Percentiles rank a stretch among this genome's conserved stretches.
Evolutionary conservation across 2,113 vertebrate species (phyloP).

Genomic region (Shinisaurus crocodilurus): DNA sequence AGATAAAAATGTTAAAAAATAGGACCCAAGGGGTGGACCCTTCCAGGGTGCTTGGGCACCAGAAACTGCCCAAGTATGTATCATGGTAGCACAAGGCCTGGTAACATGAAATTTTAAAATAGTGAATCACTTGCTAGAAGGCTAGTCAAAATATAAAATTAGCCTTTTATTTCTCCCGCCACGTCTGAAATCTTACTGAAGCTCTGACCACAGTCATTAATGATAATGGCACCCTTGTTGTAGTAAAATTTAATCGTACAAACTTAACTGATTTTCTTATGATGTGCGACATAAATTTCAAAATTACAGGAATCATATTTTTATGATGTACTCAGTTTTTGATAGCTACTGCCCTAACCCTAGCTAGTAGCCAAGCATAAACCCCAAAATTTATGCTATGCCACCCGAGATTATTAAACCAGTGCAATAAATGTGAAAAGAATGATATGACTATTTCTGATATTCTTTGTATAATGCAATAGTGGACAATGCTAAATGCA

Average conservation of each 20-base stretch:
- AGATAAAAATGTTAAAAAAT: not conserved
- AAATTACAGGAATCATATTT: conserved; percentile 31
- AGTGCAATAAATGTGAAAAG: not conserved
- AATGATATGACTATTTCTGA: not conserved
- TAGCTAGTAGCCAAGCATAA: conserved; percentile 8
- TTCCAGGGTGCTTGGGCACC: not conserved
- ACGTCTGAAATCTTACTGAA: conserved; percentile 33
- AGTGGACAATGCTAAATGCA: not conserved
- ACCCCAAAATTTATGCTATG: not conserved
- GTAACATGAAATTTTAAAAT: not conserved
- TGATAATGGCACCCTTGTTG: not conserved
- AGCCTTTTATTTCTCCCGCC: conserved; percentile 51
- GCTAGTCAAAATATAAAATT: conserved; percentile 54
- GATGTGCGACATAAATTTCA: conserved; percentile 35
- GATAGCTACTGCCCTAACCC: conserved; percentile 13
- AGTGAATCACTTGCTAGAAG: conserved; percentile 42
- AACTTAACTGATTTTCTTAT: conserved; percentile 35
- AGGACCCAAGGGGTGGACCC: not conserved
- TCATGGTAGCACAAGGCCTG: not conserved
- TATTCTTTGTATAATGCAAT: not conserved
- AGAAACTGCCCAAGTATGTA: not conserved
- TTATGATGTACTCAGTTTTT: conserved; percentile 32
- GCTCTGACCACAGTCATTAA: conserved; percentile 2
- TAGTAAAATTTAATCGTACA: not conserved
- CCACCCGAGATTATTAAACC: not conserved